phyloP scores from a whole-genome alignment of 2,888 invertebrate species.

The Platypus cylindrus region DNA sequence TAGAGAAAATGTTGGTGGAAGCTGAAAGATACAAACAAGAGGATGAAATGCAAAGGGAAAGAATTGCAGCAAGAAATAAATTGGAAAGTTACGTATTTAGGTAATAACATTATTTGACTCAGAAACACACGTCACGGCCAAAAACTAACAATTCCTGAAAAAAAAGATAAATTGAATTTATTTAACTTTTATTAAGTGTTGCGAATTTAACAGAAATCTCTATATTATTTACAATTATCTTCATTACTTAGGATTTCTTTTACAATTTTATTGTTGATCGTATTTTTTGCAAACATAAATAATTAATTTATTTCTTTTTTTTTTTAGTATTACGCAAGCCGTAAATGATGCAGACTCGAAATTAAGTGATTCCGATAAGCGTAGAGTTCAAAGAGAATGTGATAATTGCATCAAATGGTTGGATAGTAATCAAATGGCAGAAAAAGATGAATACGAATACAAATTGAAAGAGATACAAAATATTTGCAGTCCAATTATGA shows the following conservation, averaged over 20 bases:
- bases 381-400: slow-evolving; percentile 37
- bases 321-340: slow-evolving; percentile 49
- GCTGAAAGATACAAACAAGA: slow-evolving; percentile 57
- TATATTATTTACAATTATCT: neutral
- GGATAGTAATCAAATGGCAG: slow-evolving; percentile 52
- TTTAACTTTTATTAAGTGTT: neutral
- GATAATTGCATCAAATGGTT: slow-evolving; percentile 57
- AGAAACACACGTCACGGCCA: too few relatives aligned
- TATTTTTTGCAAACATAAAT: neutral
- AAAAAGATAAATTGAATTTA: neutral
- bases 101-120: too few relatives aligned
- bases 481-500: slow-evolving; percentile 46
- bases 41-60: slow-evolving; percentile 55
- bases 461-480: slow-evolving; percentile 46
- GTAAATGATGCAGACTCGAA: slow-evolving; percentile 50
- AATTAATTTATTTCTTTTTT: too few relatives aligned
- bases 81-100: slow-evolving; percentile 56
- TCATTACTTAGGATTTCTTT: neutral
- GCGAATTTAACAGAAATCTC: too few relatives aligned
- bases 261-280: neutral
- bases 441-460: slow-evolving; percentile 51
- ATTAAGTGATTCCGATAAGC: slow-evolving; percentile 40
- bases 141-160: too few relatives aligned
- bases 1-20: slow-evolving; percentile 66
- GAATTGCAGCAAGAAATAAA: slow-evolving; percentile 57